phyloP scores from a whole-genome alignment of 1,140 invertebrate genomes.

The Sminthurinus signatus region DNA sequence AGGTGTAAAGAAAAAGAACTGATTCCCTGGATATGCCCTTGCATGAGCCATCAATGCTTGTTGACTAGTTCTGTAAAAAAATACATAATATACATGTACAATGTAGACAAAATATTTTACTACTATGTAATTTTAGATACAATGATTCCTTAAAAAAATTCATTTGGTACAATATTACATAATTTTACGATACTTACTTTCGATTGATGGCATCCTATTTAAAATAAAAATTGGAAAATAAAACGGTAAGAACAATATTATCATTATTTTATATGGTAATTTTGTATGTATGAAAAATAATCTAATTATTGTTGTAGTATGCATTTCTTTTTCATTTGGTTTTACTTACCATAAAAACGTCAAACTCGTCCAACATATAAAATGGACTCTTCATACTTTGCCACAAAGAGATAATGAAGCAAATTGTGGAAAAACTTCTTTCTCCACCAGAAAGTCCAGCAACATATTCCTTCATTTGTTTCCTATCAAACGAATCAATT shows the following conservation, averaged over 20 bases:
- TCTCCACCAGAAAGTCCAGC: slow-evolving; percentile 80
- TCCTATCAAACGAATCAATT: slow-evolving; percentile 7
- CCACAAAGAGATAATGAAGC: slow-evolving; percentile 91
- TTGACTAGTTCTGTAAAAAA: slow-evolving; percentile 35
- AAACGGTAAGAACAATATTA: too few species aligned
- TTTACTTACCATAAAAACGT: slow-evolving; percentile 99
- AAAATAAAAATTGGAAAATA: too few species aligned
- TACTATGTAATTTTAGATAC: too few species aligned
- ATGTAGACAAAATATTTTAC: too few species aligned
- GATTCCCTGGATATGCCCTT: slow-evolving; percentile 8
- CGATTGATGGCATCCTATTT: slow-evolving; percentile 47
- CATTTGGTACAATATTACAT: too few species aligned
- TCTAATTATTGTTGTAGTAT: too few species aligned
- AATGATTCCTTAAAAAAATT: too few species aligned
- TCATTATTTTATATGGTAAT: too few species aligned
- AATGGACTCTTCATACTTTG: slow-evolving; percentile 83
- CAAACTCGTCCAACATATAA: slow-evolving; percentile 95
- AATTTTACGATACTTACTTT: too few species aligned
- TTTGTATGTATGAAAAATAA: too few species aligned
- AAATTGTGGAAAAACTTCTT: slow-evolving; percentile 87
- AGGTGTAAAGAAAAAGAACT: slow-evolving; percentile 38
- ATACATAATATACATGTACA: too few species aligned
- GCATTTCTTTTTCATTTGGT: too few species aligned
- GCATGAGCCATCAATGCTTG: slow-evolving; percentile 32
- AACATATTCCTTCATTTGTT: slow-evolving; percentile 30